phyloP scores from a whole-genome alignment of 2,888 invertebrate species.

The Ctena decussata region DNA sequence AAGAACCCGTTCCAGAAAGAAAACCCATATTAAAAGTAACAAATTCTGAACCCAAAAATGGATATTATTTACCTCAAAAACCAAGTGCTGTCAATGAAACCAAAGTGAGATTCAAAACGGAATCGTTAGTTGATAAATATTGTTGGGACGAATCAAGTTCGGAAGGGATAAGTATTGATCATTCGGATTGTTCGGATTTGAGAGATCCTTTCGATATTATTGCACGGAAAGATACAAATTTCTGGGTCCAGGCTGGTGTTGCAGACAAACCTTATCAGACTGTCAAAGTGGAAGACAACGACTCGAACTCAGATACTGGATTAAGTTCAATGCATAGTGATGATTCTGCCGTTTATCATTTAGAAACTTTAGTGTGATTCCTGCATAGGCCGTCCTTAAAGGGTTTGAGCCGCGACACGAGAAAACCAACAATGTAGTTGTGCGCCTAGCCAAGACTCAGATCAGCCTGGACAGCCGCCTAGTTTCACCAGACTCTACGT shows the following conservation, averaged over 20 bases:
- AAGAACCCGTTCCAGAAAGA: constrained; percentile 12
- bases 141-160: constrained; percentile 68
- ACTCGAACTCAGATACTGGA: constrained; percentile 88
- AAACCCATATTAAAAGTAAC: constrained; percentile 62
- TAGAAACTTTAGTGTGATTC: constrained; percentile 82
- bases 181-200: constrained; percentile 65
- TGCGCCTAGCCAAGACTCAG: too few species aligned
- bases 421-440: too few species aligned
- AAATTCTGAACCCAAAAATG: constrained; percentile 42
- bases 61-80: constrained; percentile 35
- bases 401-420: too few species aligned
- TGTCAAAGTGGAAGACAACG: constrained; percentile 84
- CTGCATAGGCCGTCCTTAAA: too few species aligned
- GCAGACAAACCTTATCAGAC: constrained; percentile 58
- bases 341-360: constrained; percentile 73
- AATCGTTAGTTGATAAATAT: constrained; percentile 59
- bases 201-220: constrained; percentile 59
- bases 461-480: too few species aligned
- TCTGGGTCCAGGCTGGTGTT: constrained; percentile 45
- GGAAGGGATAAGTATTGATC: constrained; percentile 66
- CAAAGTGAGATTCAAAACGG: constrained; percentile 65
- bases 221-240: constrained; percentile 23
- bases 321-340: constrained; percentile 88
- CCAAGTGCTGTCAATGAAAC: constrained; percentile 45
- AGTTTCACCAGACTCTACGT: too few species aligned